Conservation (phyloP, 2,113 vertebrate species). For the Mus pahari region DNA sequence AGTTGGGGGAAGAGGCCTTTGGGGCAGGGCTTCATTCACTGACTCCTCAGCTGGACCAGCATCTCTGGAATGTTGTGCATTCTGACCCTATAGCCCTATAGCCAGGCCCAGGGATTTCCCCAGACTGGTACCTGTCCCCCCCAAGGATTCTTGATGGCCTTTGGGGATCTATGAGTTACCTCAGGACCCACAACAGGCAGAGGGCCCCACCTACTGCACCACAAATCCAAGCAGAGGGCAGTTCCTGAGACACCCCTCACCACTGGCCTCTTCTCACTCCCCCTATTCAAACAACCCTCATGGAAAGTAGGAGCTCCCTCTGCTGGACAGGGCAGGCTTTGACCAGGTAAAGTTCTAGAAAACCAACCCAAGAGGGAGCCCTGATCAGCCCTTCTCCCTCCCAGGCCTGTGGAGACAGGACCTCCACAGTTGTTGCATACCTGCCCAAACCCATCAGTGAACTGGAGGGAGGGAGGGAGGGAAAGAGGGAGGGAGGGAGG, state of each 20-base stretch:
- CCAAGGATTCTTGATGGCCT: background rate
- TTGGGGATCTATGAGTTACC: background rate
- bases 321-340: background rate
- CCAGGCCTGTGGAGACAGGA: fast-evolving
- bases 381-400: background rate
- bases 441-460: too few species aligned
- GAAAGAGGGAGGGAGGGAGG: fast-evolving
- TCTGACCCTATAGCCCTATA: background rate
- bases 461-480: too few species aligned
- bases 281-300: background rate
- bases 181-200: background rate
- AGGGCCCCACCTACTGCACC: background rate
- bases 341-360: background rate
- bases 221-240: background rate
- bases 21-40: too few species aligned
- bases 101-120: background rate
- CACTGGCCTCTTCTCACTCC: background rate
- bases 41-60: background rate
- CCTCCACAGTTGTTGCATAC: too few species aligned
- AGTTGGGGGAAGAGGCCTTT: background rate
- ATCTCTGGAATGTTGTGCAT: background rate
- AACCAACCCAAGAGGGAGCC: fast-evolving
- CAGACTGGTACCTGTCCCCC: background rate
- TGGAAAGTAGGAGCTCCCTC: background rate
- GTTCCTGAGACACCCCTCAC: background rate